Evolutionary conservation across 2,888 invertebrate genomes (phyloP), one percentile per base, ranked within the genome.

Genomic region (Nomada flava): DNA sequence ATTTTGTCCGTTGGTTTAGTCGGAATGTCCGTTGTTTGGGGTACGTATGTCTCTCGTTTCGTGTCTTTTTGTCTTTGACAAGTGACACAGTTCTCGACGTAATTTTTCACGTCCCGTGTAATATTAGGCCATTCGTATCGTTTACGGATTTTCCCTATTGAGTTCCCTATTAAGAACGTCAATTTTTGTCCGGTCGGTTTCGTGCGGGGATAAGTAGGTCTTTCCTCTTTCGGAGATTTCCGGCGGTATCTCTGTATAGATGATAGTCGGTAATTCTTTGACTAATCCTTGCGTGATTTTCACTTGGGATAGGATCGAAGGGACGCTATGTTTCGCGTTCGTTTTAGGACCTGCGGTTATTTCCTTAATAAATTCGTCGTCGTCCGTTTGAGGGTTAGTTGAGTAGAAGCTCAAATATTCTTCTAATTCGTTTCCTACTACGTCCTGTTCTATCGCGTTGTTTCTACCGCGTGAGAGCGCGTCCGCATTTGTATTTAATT

Each of bases 401-500:
- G 57, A 50, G 1, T 67, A 74, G 18, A 23, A 67, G 2, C 50
- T 13, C 0, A 74, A 0, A 1, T 67, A 74, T 18, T 50, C 2
- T 11, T 74, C 59, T 50, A 74, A 0, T 60, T 74, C 74, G 50
- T 52, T 18, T 11, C n/a, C 13, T 42, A 67, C 0, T 13, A 5
- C 1, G 29, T 74, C 23, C 2, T 44, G 18, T 44, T 67, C 36
- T 7, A 53, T 10, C 0, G 42, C 9, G 15, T 53, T 59, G 29
- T 68, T 20, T 68, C 5, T 60, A 29, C 36, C 11, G 4, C 75
- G 36, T 0, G 63, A 76, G 1, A 69, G 57, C 13, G 81, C 76
- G 13, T 76, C 76, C 1, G 82, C 82, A 11, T 84, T 79, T 0
- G 71, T 76, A 23, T 81, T 84, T 0, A 57, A 29, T 29, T 73